A percentile compares a stretch with the other conserved stretches of the same genome.
Conservation (phyloP, 2,797 vertebrate species). For the Hipposideros larvatus region DNA sequence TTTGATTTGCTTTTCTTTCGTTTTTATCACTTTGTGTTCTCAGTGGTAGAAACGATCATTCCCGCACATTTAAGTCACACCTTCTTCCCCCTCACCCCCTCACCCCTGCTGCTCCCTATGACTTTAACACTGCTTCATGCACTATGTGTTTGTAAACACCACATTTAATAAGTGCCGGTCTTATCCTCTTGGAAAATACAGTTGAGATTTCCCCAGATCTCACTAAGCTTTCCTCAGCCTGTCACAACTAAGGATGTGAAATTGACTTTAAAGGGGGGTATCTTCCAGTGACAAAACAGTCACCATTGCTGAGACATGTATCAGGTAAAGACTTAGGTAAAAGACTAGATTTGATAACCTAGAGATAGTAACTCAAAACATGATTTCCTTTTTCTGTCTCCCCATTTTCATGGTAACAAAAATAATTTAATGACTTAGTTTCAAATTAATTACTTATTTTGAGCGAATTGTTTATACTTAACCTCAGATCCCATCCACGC, state of each 20-base stretch:
- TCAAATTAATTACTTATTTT: neutral
- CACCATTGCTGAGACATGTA: neutral
- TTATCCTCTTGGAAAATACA: conserved; percentile 69
- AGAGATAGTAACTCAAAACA: neutral
- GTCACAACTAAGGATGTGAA: neutral
- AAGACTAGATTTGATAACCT: neutral
- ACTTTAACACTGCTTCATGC: conserved; percentile 36
- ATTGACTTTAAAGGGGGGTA: neutral
- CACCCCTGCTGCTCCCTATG: neutral
- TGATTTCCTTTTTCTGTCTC: neutral
- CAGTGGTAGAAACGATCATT: conserved; percentile 28
- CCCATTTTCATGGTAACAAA: neutral
- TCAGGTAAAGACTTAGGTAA: neutral
- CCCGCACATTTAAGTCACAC: neutral
- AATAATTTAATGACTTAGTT: conserved; percentile 23
- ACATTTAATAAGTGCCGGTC: neutral
- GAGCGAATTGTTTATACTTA: neutral
- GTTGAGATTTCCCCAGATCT: conserved; percentile 60
- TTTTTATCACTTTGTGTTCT: conserved; percentile 51
- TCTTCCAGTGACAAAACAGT: neutral
- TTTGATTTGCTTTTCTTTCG: conserved; percentile 59
- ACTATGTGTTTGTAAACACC: conserved; percentile 9
- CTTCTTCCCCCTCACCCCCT: neutral
- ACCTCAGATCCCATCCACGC: neutral
- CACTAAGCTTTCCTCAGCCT: conserved; percentile 60